phyloP scores from a whole-genome alignment of 2,888 invertebrate species.

The Synergus gifuensis region DNA sequence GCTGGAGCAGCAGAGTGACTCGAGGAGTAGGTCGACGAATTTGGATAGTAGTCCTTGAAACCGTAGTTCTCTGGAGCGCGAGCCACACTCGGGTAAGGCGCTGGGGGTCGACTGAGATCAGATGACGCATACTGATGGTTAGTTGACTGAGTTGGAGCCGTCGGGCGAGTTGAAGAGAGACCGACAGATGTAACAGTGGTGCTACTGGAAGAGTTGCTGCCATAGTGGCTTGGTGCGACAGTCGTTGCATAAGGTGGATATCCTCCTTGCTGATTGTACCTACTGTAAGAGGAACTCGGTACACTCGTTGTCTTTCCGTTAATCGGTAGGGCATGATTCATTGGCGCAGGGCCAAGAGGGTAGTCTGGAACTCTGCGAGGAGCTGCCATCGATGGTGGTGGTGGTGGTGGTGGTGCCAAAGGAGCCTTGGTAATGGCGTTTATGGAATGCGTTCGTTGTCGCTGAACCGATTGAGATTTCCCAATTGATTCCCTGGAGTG shows the following conservation, averaged over 20 bases:
- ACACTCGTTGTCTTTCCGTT: slow-evolving; percentile 67
- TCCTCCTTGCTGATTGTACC: slow-evolving; percentile 61
- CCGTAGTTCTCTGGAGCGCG: slow-evolving; percentile 59
- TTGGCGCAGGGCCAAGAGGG: slow-evolving; percentile 54
- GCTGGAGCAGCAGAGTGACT: slow-evolving; percentile 53
- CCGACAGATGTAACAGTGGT: slow-evolving; percentile 70
- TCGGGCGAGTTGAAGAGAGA: slow-evolving; percentile 64
- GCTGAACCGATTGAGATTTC: slow-evolving; percentile 62
- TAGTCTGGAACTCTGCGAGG: slow-evolving; percentile 65
- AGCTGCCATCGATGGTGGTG: slow-evolving; percentile 54
- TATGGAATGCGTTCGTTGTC: slow-evolving; percentile 60
- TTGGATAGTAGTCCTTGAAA: slow-evolving; percentile 68
- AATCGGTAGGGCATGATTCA: slow-evolving; percentile 59
- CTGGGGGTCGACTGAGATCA: slow-evolving; percentile 57
- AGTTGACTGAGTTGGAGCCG: slow-evolving; percentile 54
- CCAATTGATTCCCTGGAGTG: slow-evolving; percentile 67
- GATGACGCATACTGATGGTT: slow-evolving; percentile 58
- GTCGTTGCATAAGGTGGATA: slow-evolving; percentile 71
- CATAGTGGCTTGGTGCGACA: slow-evolving; percentile 71
- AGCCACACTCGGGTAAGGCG: slow-evolving; percentile 35
- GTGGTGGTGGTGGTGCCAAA: slow-evolving; percentile 45
- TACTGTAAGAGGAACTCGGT: slow-evolving; percentile 71
- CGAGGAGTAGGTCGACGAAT: slow-evolving; percentile 55
- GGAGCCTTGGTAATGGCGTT: slow-evolving; percentile 34
- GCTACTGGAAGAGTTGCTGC: slow-evolving; percentile 66